Evolutionary conservation across 2,113 vertebrate genomes (phyloP).

Genomic region (Probosciger aterrimus): DNA sequence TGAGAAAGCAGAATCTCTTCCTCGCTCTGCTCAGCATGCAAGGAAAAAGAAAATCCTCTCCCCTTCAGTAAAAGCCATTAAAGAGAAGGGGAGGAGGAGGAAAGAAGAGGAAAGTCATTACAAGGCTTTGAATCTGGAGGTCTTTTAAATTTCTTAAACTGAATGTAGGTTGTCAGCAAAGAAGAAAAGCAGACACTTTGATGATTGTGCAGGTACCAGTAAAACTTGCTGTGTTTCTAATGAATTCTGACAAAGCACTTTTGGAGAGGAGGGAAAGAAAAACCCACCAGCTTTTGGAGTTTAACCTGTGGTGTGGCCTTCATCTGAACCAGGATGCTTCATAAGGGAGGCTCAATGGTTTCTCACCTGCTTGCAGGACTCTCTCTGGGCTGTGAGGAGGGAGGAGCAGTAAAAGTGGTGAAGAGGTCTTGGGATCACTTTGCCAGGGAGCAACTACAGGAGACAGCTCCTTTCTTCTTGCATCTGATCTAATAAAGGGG

Average conservation of each 20-base stretch:
- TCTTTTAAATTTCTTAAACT: constrained; percentile 13
- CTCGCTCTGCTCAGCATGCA: not conserved
- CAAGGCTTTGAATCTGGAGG: constrained; percentile 24
- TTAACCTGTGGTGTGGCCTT: not conserved
- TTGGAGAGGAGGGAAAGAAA: not conserved
- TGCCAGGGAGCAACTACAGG: not conserved
- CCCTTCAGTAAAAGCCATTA: not conserved
- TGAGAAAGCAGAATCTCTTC: not conserved
- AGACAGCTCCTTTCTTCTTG: not conserved
- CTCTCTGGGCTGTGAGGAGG: not conserved
- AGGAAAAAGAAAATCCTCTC: not conserved
- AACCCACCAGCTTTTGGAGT: not conserved
- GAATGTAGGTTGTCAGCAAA: constrained; percentile 28
- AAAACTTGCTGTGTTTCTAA: constrained; percentile 2
- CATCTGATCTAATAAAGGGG: not conserved
- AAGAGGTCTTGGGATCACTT: not conserved
- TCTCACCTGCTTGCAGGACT: not conserved
- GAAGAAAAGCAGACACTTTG: constrained; percentile 5
- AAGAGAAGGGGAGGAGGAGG: not conserved
- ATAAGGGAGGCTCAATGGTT: accelerated
- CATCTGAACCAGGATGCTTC: not conserved
- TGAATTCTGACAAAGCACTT: constrained; percentile 29
- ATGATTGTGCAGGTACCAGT: constrained; percentile 12
- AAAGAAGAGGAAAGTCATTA: constrained; percentile 24
- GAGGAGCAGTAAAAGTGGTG: not conserved